These are phyloP conservation scores for Phoebastria nigripes DNA, from an alignment of 2,797 vertebrate species.

Conservation along the genomic window DNA sequence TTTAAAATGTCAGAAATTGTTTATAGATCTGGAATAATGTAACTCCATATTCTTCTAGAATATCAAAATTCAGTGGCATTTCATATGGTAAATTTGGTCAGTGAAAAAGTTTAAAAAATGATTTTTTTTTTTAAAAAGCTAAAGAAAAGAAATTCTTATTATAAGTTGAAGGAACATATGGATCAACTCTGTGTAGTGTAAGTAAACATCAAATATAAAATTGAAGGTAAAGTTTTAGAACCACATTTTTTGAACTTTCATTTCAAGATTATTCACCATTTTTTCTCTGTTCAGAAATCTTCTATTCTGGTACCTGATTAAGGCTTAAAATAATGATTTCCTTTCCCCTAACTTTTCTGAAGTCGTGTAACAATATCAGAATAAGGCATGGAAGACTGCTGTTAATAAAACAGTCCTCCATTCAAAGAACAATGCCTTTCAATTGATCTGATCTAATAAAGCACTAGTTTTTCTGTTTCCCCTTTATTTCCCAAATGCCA, in stretches of 20 bases:
- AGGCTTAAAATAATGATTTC: background rate
- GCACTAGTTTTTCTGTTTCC: background rate
- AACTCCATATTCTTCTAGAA: background rate
- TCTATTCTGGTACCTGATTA: background rate
- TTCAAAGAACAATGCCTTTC: background rate
- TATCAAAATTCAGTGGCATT: background rate
- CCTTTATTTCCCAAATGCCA: constrained; percentile 8
- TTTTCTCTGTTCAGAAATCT: background rate
- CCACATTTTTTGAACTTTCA: background rate
- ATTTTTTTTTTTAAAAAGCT: background rate
- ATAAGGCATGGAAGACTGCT: background rate
- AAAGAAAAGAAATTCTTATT: background rate
- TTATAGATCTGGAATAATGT: background rate
- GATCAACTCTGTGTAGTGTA: background rate
- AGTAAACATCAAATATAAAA: background rate
- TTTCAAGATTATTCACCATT: background rate
- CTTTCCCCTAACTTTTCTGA: background rate
- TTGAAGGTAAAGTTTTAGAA: background rate
- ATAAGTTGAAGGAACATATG: background rate
- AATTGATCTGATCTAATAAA: background rate
- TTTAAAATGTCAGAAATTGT: background rate
- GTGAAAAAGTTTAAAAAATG: background rate
- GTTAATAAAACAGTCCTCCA: background rate
- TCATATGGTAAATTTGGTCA: background rate
- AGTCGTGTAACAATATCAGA: background rate